Conservation (phyloP, 2,797 vertebrate species). For the Helostoma temminkii region DNA sequence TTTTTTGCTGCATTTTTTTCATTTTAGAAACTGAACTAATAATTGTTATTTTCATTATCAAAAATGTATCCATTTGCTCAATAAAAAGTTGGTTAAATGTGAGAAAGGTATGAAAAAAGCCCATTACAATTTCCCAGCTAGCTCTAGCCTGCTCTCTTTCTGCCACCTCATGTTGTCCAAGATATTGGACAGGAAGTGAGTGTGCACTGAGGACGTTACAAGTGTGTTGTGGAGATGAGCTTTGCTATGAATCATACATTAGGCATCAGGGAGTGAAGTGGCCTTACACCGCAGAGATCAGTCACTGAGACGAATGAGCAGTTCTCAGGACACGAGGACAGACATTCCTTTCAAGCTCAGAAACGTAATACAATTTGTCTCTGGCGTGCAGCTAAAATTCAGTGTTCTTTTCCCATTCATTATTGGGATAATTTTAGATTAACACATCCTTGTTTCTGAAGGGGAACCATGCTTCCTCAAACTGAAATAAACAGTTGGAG, state of each 20-base stretch:
- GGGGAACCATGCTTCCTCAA: conserved; percentile 19
- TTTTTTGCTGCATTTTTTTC: background rate
- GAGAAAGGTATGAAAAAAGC: no score
- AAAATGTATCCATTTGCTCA: no score
- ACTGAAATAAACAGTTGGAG: conserved; percentile 3
- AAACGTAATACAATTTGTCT: conserved; percentile 37
- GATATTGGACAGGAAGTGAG: conserved; percentile 73
- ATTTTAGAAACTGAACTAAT: background rate
- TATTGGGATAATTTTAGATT: conserved; percentile 46
- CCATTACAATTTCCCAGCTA: no score
- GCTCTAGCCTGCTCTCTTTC: conserved; percentile 37
- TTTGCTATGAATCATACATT: conserved; percentile 71
- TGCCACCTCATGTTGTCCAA: conserved; percentile 53
- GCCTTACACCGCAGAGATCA: conserved; percentile 38
- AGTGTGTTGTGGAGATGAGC: conserved; percentile 63
- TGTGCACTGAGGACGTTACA: conserved; percentile 53
- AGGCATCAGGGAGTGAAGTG: conserved; percentile 38
- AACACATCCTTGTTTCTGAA: conserved; percentile 29
- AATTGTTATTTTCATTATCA: no score
- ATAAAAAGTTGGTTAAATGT: no score
- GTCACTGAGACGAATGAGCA: conserved; percentile 39
- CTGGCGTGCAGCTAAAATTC: conserved; percentile 38
- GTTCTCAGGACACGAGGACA: conserved; percentile 55
- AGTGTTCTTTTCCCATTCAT: conserved; percentile 31
- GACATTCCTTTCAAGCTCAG: conserved; percentile 37